Evolutionary conservation across 2,113 vertebrate genomes (phyloP).

Genomic region (Nematolebias whitei): DNA sequence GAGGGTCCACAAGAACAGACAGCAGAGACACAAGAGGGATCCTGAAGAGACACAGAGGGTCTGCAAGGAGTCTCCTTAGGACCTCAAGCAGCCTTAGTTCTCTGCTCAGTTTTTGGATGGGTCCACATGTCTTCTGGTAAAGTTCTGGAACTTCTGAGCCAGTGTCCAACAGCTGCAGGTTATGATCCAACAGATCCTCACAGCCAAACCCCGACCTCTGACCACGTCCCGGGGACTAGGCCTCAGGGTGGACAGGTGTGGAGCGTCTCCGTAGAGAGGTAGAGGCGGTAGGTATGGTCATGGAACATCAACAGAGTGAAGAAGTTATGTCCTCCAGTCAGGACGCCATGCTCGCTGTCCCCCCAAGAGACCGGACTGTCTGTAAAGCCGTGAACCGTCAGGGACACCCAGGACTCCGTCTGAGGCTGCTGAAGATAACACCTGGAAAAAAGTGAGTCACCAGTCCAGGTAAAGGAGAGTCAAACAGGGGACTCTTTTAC

Average conservation of each 20-base stretch:
- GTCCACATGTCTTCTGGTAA: too few species aligned
- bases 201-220: too few species aligned
- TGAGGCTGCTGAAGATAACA: constrained; percentile 82
- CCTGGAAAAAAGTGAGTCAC: constrained; percentile 65
- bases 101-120: too few species aligned
- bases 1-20: too few species aligned
- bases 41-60: too few species aligned
- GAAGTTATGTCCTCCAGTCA: constrained; percentile 88
- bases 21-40: too few species aligned
- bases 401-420: constrained; percentile 80
- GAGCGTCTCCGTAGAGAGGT: constrained; percentile 86
- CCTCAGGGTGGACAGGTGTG: constrained; percentile 80
- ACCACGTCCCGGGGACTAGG: neutral
- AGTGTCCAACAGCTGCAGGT: too few species aligned
- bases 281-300: constrained; percentile 88
- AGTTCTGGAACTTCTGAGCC: too few species aligned
- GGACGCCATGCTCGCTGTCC: constrained; percentile 84
- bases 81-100: too few species aligned
- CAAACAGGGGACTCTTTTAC: too few species aligned
- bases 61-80: too few species aligned
- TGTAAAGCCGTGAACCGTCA: constrained; percentile 90
- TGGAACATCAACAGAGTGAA: constrained; percentile 89
- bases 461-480: neutral
- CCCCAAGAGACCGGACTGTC: constrained; percentile 92
- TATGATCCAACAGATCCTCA: too few species aligned